phyloP scores from a whole-genome alignment of 2,113 vertebrate genomes.

The Orycteropus afer region DNA sequence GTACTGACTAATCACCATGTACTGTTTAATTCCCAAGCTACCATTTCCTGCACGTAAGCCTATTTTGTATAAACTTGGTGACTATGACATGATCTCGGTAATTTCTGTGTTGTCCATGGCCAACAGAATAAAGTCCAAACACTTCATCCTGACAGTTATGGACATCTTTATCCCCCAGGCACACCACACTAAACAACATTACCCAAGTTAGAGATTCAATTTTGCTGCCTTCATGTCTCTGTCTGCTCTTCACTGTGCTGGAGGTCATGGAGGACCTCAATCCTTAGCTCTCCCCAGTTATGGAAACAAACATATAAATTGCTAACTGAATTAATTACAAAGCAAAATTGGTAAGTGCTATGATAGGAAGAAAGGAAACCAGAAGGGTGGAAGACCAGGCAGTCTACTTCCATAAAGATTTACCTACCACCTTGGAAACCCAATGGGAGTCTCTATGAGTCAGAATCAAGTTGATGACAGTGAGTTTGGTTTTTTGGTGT shows the following conservation, averaged over 20 bases:
- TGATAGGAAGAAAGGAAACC: too few relatives aligned
- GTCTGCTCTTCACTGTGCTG: not conserved
- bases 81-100: not conserved
- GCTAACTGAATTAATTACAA: not conserved
- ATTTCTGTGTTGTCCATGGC: not conserved
- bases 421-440: too few relatives aligned
- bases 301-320: not conserved
- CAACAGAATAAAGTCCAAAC: constrained; percentile 2
- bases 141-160: not conserved
- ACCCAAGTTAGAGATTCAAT: not conserved
- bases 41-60: not conserved
- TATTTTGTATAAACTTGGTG: not conserved
- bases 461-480: too few relatives aligned
- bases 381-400: too few relatives aligned
- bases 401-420: too few relatives aligned
- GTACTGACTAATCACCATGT: not conserved
- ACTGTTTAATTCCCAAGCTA: not conserved
- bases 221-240: not conserved
- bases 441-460: too few relatives aligned
- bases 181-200: not conserved
- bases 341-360: not conserved
- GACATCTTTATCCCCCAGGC: not conserved
- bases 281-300: not conserved
- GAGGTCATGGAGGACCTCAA: not conserved
- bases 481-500: too few relatives aligned